Conservation (phyloP, 2,888 invertebrate species). For the Bhutanitis thaidina region DNA sequence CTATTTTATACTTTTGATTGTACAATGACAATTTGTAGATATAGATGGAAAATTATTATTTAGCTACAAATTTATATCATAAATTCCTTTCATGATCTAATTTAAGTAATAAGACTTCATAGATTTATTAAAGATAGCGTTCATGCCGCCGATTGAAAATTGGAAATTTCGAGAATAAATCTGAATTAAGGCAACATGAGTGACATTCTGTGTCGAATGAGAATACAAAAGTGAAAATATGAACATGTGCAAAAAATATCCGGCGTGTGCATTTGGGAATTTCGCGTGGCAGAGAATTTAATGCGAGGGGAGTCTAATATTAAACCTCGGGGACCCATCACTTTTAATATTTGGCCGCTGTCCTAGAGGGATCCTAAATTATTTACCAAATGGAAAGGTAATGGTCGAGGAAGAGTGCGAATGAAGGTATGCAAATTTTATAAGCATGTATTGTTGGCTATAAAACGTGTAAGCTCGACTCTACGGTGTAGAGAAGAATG, state of each 20-base stretch:
- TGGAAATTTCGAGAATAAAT: constrained; percentile 47
- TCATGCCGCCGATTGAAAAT: constrained; percentile 26
- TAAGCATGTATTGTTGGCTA: constrained; percentile 65
- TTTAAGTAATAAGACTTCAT: constrained; percentile 10
- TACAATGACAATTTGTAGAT: too few species aligned
- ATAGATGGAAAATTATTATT: not conserved
- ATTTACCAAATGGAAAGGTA: constrained; percentile 80
- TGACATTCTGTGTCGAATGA: constrained; percentile 76
- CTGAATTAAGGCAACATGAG: constrained; percentile 47
- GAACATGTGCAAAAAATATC: constrained; percentile 80
- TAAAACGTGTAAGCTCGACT: constrained; percentile 55
- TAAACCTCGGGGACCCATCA: constrained; percentile 79
- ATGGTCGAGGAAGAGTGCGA: constrained; percentile 74
- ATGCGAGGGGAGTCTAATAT: constrained; percentile 79
- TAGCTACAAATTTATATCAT: not conserved
- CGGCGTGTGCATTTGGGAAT: constrained; percentile 78
- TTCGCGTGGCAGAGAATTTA: constrained; percentile 79
- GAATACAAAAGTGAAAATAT: constrained; percentile 68
- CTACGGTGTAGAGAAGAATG: constrained; percentile 58
- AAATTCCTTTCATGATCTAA: constrained; percentile 6
- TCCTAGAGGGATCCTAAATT: constrained; percentile 78
- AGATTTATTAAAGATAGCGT: too few species aligned
- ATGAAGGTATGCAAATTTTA: constrained; percentile 78
- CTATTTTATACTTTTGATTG: too few species aligned
- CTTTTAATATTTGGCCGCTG: constrained; percentile 77